Base-by-base conservation (phyloP, 2,888 invertebrate species). In the Camponotus fellah region DNA sequence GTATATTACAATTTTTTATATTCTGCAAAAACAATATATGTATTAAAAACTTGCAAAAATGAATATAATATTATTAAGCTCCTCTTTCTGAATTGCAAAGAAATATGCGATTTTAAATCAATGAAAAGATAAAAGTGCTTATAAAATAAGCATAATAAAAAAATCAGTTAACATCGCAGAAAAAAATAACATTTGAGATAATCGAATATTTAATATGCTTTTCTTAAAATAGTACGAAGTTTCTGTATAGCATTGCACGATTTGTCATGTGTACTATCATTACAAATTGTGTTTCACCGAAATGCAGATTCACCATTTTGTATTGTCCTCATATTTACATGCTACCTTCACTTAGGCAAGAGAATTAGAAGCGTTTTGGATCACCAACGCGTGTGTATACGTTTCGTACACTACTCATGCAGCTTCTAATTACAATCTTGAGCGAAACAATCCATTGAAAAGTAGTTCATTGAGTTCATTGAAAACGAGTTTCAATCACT, bases 311-410 rank as follows among this genome's bases (percentile, higher is more conserved):
- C 71, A 71, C 46, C 17, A 46, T 43, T 71, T 60, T 71, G 43
- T 60, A 79, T 79, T 79, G 71, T 71, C 60, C 58, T 79, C 71
- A 79, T 79, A 79, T 79, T 79, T 79, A 79, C 79, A 79, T 46
- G 79, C 58, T 46, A 58, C 77, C 58, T 79, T 76, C 46, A 26
- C 14, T n/a, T 21, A 34, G 6, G 71, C 71, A 32, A 71, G 79
- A 71, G 79, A 79, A 79, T 79, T 79, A 79, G 71, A 71, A 71
- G 58, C 58, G 12, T 71, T 79, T 79, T 79, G 71, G 71, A 71
- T 12, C 34, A 34, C 58, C 68, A 14, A 17, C 43, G 71, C 58
- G 34, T 46, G 46, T 58, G 26, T 43, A n/a, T 53, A 76, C n/a
- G 71, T 71, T 46, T 60, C 79, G 58, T 71, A 71, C 21, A 79